phyloP scores from a whole-genome alignment of 2,888 invertebrate species.

The Cryptops parisi region DNA sequence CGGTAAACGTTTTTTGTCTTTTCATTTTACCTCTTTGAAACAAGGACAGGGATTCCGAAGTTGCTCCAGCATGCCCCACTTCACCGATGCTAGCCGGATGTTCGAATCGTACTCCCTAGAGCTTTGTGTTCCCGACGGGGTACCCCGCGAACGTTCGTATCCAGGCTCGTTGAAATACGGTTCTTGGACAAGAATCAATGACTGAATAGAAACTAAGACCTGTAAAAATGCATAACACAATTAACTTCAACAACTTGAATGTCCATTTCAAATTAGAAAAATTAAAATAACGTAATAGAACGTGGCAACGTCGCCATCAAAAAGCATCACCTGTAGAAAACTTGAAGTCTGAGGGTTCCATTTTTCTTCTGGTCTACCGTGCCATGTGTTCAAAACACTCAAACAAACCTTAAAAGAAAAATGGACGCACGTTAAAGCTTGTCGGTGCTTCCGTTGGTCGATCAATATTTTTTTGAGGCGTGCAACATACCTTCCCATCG shows the following conservation, averaged over 20 bases:
- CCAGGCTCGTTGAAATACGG: conserved; percentile 93
- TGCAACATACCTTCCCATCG: conserved; percentile 65
- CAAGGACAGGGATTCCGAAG: conserved; percentile 76
- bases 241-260: not conserved
- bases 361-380: conserved; percentile 89
- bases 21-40: conserved; percentile 68
- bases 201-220: conserved; percentile 86
- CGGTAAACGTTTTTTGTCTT: too few species aligned
- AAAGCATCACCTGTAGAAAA: conserved; percentile 54
- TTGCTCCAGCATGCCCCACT: conserved; percentile 94
- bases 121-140: conserved; percentile 69
- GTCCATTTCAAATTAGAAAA: not conserved
- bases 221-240: conserved; percentile 25
- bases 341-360: conserved; percentile 94
- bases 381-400: conserved; percentile 92
- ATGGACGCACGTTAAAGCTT: too few species aligned
- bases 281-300: too few species aligned
- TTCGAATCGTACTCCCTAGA: conserved; percentile 90
- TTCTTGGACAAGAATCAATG: conserved; percentile 77
- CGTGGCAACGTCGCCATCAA: too few species aligned
- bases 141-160: conserved; percentile 77
- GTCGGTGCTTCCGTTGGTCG: too few species aligned
- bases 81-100: conserved; percentile 83
- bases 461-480: not conserved
- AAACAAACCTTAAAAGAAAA: conserved; percentile 49